Evolutionary conservation across 2,888 invertebrate genomes (phyloP), one percentile per base, ranked within the genome.

Genomic region (Rhagonycha fulva): DNA sequence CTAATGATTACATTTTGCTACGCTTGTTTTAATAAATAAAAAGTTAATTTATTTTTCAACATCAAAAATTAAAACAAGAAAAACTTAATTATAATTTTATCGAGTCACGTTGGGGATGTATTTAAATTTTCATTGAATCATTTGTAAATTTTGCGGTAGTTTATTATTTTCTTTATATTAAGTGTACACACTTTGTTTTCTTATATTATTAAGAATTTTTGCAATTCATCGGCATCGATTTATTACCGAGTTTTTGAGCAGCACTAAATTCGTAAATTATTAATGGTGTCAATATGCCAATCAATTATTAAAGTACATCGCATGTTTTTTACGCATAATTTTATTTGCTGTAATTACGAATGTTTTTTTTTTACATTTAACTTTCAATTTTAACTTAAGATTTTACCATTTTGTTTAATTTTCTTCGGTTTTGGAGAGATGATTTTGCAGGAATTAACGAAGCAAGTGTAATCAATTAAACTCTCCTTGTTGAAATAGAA

Each of bases 401-500:
- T 47, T 47, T 47, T 47, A 47, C 47, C n/a, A 47, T 47, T 47
- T 47, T 47, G 47, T 47, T 47, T 47, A 47, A 47, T 47, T 47
- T 47, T n/a, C 47, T 47, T 47, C 7, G 47, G 47, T 47, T 47
- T 47, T 47, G n/a, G 47, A 47, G 47, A 47, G 47, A 47, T 47
- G 47, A 47, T 47, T 47, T 73, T 73, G 70, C 76, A 28, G 62
- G 68, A 68, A 62, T 62, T 73, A 68, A 30, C 67, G 70, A 68
- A 74, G 71, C 76, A 73, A 23, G 73, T 74, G 73, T 73, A 73
- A 76, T 76, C 76, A 76, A 76, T 76, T 76, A 76, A 76, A 70
- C 70, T 66, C 26, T 71, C 72, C 47, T 70, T 67, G 67, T 47
- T 67, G 75, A 71, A 75, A 71, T 61, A 61, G 75, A 71, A 75